A percentile compares a stretch with the other conserved stretches of the same genome.
These are phyloP conservation scores for Meleagris gallopavo DNA, from an alignment of 2,113 vertebrate genomes.

Conservation along the genomic window DNA sequence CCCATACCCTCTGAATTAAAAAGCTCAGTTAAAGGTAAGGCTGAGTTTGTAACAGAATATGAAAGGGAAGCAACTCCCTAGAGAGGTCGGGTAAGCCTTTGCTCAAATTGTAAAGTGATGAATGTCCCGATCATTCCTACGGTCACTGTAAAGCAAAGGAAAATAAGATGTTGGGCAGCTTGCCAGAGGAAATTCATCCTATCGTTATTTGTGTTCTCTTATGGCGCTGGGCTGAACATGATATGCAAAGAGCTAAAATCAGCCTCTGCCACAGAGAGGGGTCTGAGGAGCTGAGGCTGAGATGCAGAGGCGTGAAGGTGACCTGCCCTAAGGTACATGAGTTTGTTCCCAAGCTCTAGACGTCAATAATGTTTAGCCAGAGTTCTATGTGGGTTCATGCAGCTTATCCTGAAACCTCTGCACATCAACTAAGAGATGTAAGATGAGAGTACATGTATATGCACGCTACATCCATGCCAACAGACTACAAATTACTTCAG, in stretches of 20 bases:
- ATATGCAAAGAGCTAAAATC: background rate
- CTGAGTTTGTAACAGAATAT: background rate
- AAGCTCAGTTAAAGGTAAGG: background rate
- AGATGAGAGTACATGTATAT: background rate
- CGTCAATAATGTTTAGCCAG: background rate
- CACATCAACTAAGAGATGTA: fast-evolving
- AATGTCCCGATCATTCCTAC: background rate
- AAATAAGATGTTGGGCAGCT: background rate
- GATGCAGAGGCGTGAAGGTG: background rate
- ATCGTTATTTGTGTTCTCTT: fast-evolving
- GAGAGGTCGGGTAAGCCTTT: background rate
- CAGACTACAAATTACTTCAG: background rate
- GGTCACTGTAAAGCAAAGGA: background rate
- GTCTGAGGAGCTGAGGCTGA: fast-evolving
- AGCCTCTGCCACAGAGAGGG: background rate
- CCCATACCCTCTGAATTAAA: background rate
- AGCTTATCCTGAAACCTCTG: background rate
- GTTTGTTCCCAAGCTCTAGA: background rate
- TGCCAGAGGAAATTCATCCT: background rate
- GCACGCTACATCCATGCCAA: background rate
- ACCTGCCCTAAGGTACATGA: background rate
- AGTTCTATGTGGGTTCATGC: background rate
- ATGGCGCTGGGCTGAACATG: fast-evolving
- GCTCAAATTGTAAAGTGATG: background rate
- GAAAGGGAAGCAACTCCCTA: background rate